These are phyloP conservation scores for Coenonympha arcania DNA, from an alignment of 2,888 invertebrate genomes.

Conservation along the genomic window DNA sequence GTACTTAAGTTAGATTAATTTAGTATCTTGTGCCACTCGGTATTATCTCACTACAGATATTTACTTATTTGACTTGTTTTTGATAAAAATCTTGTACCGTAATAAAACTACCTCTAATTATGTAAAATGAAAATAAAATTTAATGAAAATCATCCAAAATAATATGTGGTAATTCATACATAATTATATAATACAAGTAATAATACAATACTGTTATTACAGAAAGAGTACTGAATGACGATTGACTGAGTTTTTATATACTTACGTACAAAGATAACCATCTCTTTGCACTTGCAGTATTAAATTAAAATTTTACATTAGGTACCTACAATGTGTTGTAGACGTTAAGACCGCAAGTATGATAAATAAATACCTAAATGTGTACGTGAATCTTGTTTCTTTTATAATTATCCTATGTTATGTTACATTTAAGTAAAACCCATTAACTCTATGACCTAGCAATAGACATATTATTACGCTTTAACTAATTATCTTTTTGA, in stretches of 20 bases:
- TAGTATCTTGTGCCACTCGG: slow-evolving; percentile 11
- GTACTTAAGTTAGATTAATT: slow-evolving; percentile 46
- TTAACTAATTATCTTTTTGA: too few relatives aligned
- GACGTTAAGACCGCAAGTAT: slow-evolving; percentile 41
- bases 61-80: slow-evolving; percentile 1
- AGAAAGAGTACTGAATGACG: not conserved
- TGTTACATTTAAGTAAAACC: too few relatives aligned
- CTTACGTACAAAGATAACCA: slow-evolving; percentile 8
- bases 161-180: too few relatives aligned
- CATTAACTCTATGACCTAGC: too few relatives aligned
- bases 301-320: slow-evolving; percentile 19
- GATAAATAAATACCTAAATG: slow-evolving; percentile 41
- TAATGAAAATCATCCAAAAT: too few relatives aligned
- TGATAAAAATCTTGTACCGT: too few relatives aligned
- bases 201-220: too few relatives aligned
- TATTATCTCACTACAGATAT: not conserved
- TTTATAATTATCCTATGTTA: not conserved
- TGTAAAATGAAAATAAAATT: too few relatives aligned
- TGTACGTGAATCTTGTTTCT: slow-evolving; percentile 29
- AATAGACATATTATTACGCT: too few relatives aligned
- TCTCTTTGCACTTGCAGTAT: slow-evolving; percentile 16
- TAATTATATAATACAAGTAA: not conserved
- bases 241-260: not conserved
- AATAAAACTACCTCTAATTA: too few relatives aligned
- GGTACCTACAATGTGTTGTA: slow-evolving; percentile 45